These are phyloP conservation scores for Eulithis prunata DNA, from an alignment of 2,888 invertebrate genomes.

Conservation along the genomic window DNA sequence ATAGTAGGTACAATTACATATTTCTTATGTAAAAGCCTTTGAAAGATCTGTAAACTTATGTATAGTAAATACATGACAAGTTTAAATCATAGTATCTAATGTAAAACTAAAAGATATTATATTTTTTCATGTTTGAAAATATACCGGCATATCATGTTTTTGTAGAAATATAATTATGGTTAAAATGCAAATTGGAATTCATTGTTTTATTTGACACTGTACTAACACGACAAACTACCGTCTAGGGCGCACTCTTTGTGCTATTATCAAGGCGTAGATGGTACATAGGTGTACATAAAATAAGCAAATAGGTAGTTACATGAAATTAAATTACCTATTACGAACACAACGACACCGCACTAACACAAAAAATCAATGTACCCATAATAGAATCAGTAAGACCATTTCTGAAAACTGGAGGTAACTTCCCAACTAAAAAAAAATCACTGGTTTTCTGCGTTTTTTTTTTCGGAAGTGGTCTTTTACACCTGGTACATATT, in stretches of 20 bases:
- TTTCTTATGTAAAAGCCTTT: slow-evolving; percentile 45
- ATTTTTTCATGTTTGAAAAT: slow-evolving; percentile 66
- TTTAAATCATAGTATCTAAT: slow-evolving; percentile 35
- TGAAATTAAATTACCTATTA: neutral
- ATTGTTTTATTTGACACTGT: slow-evolving; percentile 23
- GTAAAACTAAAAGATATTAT: slow-evolving; percentile 47
- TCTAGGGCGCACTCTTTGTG: too few relatives aligned
- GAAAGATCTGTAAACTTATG: slow-evolving; percentile 66
- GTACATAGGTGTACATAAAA: too few relatives aligned
- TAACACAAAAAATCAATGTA: too few relatives aligned
- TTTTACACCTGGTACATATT: too few relatives aligned
- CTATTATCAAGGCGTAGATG: too few relatives aligned
- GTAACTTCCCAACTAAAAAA: too few relatives aligned
- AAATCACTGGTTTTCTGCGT: too few relatives aligned
- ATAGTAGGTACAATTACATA: slow-evolving; percentile 17
- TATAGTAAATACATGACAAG: slow-evolving; percentile 66
- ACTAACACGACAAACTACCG: neutral
- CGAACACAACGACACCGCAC: too few relatives aligned
- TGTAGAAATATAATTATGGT: slow-evolving; percentile 74
- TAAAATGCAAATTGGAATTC: slow-evolving; percentile 54
- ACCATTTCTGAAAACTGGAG: too few relatives aligned
- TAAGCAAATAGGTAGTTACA: too few relatives aligned
- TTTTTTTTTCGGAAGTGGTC: too few relatives aligned
- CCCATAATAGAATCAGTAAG: too few relatives aligned
- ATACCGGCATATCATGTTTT: slow-evolving; percentile 76